These are phyloP conservation scores for Datnioides undecimradiatus DNA, from an alignment of 2,113 vertebrate species.

Conservation along the genomic window DNA sequence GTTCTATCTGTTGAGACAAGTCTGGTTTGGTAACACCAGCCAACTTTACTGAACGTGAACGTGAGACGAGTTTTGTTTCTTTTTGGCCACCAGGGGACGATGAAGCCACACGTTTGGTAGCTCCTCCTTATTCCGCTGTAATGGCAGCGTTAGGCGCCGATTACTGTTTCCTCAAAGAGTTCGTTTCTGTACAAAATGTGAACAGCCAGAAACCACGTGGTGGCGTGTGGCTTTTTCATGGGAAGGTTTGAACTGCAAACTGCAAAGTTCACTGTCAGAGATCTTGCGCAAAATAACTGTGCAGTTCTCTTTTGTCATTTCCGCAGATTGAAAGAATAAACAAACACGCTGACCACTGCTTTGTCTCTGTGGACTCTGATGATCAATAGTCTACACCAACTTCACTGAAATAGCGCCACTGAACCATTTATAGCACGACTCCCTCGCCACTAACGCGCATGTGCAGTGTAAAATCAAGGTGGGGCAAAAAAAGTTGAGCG, in stretches of 20 bases:
- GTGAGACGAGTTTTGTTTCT: neutral
- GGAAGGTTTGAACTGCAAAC: too few species aligned
- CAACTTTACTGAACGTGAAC: constrained; percentile 43
- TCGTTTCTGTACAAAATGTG: constrained; percentile 41
- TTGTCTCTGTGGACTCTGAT: neutral
- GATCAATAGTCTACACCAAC: constrained; percentile 10
- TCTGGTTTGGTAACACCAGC: constrained; percentile 44
- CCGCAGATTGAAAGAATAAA: constrained; percentile 51
- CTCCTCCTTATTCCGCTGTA: constrained; percentile 46
- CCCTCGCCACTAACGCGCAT: constrained; percentile 60
- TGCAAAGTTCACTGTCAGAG: constrained; percentile 24
- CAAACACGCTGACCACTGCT: neutral
- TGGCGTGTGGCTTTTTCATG: neutral
- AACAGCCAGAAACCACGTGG: neutral
- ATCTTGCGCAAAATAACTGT: constrained; percentile 22
- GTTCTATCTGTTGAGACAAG: constrained; percentile 69
- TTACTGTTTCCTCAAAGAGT: neutral
- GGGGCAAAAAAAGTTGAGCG: constrained; percentile 73
- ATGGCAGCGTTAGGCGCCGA: constrained; percentile 25
- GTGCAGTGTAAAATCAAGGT: constrained; percentile 69
- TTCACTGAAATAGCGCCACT: neutral
- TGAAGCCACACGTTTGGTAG: neutral
- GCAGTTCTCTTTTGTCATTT: constrained; percentile 39
- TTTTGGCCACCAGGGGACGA: constrained; percentile 60
- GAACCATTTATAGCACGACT: constrained; percentile 48